Conservation (phyloP, 35 echinoderm and acorn worm species). For the Apostichopus parvimensis region DNA sequence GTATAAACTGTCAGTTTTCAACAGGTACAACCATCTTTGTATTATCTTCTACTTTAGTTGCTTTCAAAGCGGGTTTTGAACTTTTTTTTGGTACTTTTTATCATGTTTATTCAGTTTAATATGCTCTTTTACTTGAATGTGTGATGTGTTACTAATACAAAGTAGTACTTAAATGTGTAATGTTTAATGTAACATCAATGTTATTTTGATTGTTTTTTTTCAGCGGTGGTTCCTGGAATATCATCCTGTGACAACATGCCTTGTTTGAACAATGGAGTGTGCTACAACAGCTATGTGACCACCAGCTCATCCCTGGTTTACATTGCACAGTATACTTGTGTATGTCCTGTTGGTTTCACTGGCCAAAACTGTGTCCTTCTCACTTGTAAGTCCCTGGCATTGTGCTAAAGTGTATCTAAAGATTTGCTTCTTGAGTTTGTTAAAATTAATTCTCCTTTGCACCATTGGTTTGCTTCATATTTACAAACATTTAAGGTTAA, state of each 20-base stretch:
- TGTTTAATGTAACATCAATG: too few relatives aligned
- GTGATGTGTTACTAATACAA: too few relatives aligned
- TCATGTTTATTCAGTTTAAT: too few relatives aligned
- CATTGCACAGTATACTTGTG: slow-evolving; percentile 76
- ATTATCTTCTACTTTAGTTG: background rate
- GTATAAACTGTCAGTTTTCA: slow-evolving; percentile 48
- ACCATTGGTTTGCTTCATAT: too few relatives aligned
- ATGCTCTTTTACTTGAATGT: too few relatives aligned
- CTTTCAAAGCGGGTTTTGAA: too few relatives aligned
- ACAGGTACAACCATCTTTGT: slow-evolving; percentile 23
- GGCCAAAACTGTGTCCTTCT: slow-evolving; percentile 68
- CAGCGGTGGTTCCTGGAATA: slow-evolving; percentile 26
- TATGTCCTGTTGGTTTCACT: slow-evolving; percentile 68
- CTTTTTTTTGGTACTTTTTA: too few relatives aligned
- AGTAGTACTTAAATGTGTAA: too few relatives aligned
- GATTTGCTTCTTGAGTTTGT: too few relatives aligned
- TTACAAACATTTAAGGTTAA: too few relatives aligned
- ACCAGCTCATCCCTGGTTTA: slow-evolving; percentile 46
- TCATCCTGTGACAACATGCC: slow-evolving; percentile 60
- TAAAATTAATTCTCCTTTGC: too few relatives aligned
- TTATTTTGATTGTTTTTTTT: background rate
- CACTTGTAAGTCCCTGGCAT: slow-evolving; percentile 27
- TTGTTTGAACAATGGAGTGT: slow-evolving; percentile 71
- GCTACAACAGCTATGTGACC: slow-evolving; percentile 81
- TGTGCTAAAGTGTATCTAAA: too few relatives aligned